Percentiles rank a stretch among this genome's conserved stretches.
Conservation (phyloP, 2,888 invertebrate species). For the Omphaloscelis lunosa region DNA sequence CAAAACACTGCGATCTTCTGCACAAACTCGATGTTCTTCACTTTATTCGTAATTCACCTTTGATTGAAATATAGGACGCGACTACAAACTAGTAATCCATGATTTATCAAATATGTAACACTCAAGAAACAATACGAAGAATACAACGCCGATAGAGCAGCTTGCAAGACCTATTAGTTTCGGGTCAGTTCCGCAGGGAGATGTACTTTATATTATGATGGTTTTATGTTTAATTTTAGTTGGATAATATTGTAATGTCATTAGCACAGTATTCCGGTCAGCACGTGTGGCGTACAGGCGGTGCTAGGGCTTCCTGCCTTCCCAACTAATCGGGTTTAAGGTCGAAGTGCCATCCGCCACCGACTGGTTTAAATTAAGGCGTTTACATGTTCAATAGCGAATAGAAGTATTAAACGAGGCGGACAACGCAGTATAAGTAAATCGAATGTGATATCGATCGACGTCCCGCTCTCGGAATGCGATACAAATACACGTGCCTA, state of each 20-base stretch:
- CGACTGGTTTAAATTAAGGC: not conserved
- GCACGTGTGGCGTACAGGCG: slow-evolving; percentile 31
- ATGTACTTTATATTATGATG: not conserved
- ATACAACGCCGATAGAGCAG: not conserved
- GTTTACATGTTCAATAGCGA: slow-evolving; percentile 1
- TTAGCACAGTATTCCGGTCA: slow-evolving; percentile 46
- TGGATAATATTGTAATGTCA: slow-evolving; percentile 20
- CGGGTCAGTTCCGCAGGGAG: not conserved
- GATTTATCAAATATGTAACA: slow-evolving; percentile 1
- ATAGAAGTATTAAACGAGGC: slow-evolving; percentile 13
- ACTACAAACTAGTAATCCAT: not conserved
- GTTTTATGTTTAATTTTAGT: not conserved
- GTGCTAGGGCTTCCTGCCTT: slow-evolving; percentile 71
- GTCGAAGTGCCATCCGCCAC: slow-evolving; percentile 46
- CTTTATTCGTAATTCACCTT: not conserved
- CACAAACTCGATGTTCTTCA: not conserved
- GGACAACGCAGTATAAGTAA: slow-evolving; percentile 28
- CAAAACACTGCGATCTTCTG: not conserved
- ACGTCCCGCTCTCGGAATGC: slow-evolving; percentile 54
- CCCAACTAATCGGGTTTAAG: slow-evolving; percentile 73
- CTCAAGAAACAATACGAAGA: not conserved
- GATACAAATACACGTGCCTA: slow-evolving; percentile 61
- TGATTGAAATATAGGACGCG: not conserved
- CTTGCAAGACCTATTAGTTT: too few relatives aligned
- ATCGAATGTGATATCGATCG: slow-evolving; percentile 42